Base-by-base conservation (phyloP, 1,140 invertebrate species). In the Maconellicoccus hirsutus region DNA sequence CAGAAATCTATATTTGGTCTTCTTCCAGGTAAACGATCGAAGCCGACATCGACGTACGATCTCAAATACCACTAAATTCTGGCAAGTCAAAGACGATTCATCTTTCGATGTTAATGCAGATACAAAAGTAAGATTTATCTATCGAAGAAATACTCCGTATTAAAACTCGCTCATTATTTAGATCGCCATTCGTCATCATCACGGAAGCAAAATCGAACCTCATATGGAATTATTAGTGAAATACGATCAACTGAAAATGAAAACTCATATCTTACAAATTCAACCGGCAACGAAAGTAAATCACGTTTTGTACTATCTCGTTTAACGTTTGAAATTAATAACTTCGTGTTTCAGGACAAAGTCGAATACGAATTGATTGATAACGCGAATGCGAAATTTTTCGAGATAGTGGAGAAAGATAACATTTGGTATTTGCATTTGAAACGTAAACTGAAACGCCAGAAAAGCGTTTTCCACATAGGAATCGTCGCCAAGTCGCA, bases 231-330 rank as follows among this genome's bases (percentile, higher is more conserved):
- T 66, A 14, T 4, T 26, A 10, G 25, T 66, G 4, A 66, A 66
- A 16, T 66, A 66, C 61, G 61, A 66, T 25, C 61, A 66, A 66
- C 2, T 66, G 61, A 66, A 66, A 66, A 66, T 16, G 61, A 66
- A 26, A 66, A 66, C 61, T 25, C 25, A 25, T 66, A 66, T 66
- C 4, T 26, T 66, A 23, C 21, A 19, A 16, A 23, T 66, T 14
- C 61, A 66, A 26, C 61, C 61, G 10, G 25, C 25, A 4, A 66
- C 61, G 3, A 66, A 66, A 23, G 61, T 66, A 66, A 52, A 16
- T 16, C 6, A 16, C n/a, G 42, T 16, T 16, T 26, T 66, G 22
- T 19, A 8, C 16, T 22, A 66, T 16, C 3, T 3, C n/a, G 29
- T 33, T 33, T 12, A 33, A 59, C n/a, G 16, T 59, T 59, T 59